Evolutionary conservation across 2,113 vertebrate species (phyloP).

Genomic region (Pantherophis guttatus): DNA sequence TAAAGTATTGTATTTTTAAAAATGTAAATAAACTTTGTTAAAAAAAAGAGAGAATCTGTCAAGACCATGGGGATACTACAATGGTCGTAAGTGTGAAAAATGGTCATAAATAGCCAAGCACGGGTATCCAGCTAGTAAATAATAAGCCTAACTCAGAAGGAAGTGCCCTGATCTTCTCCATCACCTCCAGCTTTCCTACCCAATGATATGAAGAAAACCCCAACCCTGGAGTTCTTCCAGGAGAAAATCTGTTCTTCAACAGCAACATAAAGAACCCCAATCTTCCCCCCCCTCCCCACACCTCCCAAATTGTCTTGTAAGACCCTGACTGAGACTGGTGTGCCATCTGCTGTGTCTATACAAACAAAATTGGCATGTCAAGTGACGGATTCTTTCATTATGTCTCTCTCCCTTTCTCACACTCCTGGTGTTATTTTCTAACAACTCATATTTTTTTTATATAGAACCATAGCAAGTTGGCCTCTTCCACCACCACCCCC

Average conservation of each 20-base stretch:
- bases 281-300: too few species aligned
- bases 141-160: background rate
- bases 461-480: background rate
- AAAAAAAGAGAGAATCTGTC: too few species aligned
- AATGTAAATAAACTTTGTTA: too few species aligned
- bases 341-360: background rate
- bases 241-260: background rate
- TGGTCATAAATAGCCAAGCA: too few species aligned
- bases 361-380: background rate
- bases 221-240: background rate
- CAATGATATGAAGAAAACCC: background rate
- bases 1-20: too few species aligned
- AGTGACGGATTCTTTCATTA: background rate
- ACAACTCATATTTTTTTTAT: background rate
- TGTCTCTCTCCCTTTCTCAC: background rate
- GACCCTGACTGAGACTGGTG: background rate
- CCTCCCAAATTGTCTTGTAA: background rate
- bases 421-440: background rate
- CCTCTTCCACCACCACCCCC: accelerated
- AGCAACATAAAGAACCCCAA: background rate
- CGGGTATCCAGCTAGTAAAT: background rate
- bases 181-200: background rate
- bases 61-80: too few species aligned
- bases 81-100: too few species aligned
- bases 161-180: background rate